Percentiles rank a stretch among this genome's conserved stretches.
phyloP scores from a whole-genome alignment of 1,140 invertebrate genomes.

The Pissodes strobi region DNA sequence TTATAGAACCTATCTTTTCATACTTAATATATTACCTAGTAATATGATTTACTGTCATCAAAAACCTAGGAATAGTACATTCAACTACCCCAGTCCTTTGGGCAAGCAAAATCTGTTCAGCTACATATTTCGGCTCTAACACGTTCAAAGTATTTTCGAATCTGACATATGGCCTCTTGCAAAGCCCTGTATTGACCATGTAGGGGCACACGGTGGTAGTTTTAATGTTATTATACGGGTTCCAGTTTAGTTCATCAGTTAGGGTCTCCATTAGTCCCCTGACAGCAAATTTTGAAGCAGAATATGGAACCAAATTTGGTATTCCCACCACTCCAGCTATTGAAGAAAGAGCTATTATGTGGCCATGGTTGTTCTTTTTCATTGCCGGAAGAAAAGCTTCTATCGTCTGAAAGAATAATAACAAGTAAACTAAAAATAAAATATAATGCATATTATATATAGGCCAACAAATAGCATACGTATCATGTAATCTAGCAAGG shows the following conservation, averaged over 20 bases:
- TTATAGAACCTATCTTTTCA: no score
- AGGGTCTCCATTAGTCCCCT: slow-evolving; percentile 76
- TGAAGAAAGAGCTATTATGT: slow-evolving; percentile 82
- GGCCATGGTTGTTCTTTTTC: slow-evolving; percentile 77
- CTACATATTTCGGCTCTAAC: slow-evolving; percentile 67
- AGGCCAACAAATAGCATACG: slow-evolving; percentile 80
- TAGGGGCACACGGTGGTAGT: slow-evolving; percentile 82
- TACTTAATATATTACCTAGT: slow-evolving; percentile 13
- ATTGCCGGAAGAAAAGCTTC: slow-evolving; percentile 80
- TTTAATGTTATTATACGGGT: slow-evolving; percentile 67
- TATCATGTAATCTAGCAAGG: no score
- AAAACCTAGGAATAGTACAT: slow-evolving; percentile 48
- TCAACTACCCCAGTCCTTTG: slow-evolving; percentile 45
- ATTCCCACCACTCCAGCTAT: slow-evolving; percentile 78
- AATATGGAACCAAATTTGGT: slow-evolving; percentile 80
- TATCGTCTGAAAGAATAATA: slow-evolving; percentile 53
- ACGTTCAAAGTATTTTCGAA: slow-evolving; percentile 72
- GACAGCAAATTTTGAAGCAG: slow-evolving; percentile 82
- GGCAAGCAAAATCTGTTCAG: slow-evolving; percentile 60
- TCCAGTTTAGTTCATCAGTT: slow-evolving; percentile 67
- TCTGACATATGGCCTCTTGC: slow-evolving; percentile 74
- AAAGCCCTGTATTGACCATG: slow-evolving; percentile 82
- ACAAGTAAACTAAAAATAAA: slow-evolving; percentile 57
- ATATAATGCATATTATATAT: slow-evolving; percentile 58
- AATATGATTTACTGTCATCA: slow-evolving; percentile 8